Evolutionary conservation across 1,140 invertebrate genomes (phyloP).

Genomic region (Drosophila leontia): DNA sequence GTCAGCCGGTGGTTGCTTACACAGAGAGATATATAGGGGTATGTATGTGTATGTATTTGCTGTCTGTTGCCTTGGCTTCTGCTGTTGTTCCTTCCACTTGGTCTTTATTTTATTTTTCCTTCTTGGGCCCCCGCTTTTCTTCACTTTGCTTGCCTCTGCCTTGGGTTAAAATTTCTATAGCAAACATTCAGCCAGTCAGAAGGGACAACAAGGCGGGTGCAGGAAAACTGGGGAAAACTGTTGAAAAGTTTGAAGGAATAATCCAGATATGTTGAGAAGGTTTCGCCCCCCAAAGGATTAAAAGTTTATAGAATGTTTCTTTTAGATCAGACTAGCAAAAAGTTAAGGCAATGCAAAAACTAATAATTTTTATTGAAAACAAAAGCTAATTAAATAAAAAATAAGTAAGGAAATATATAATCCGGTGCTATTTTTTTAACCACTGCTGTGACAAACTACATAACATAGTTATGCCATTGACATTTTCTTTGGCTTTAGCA

Average conservation of each 20-base stretch:
- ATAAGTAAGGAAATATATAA: background rate
- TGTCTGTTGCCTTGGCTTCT: conserved; percentile 34
- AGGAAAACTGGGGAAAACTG: background rate
- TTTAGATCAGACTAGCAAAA: background rate
- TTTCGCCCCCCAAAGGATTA: background rate
- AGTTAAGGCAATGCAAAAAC: no score
- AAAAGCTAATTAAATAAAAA: background rate
- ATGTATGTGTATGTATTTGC: background rate
- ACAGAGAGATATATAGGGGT: conserved; percentile 12
- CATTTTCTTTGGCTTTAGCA: conserved; percentile 34
- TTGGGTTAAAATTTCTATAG: conserved; percentile 55
- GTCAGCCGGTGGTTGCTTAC: conserved; percentile 31
- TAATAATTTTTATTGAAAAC: background rate
- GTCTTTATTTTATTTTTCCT: conserved; percentile 4
- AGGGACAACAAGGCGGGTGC: conserved; percentile 2
- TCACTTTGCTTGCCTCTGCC: conserved; percentile 53
- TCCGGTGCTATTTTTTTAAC: background rate
- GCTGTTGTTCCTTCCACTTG: conserved; percentile 32
- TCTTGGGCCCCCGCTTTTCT: conserved; percentile 13
- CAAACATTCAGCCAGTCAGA: conserved; percentile 19
- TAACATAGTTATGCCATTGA: conserved; percentile 13
- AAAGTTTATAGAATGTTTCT: conserved; percentile 14
- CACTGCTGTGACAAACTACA: background rate
- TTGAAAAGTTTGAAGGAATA: conserved; percentile 24
- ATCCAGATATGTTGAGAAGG: conserved; percentile 24